Evolutionary conservation across 2,888 invertebrate genomes (phyloP), one percentile per base, ranked within the genome.

Genomic region (Drosophila macrospina): DNA sequence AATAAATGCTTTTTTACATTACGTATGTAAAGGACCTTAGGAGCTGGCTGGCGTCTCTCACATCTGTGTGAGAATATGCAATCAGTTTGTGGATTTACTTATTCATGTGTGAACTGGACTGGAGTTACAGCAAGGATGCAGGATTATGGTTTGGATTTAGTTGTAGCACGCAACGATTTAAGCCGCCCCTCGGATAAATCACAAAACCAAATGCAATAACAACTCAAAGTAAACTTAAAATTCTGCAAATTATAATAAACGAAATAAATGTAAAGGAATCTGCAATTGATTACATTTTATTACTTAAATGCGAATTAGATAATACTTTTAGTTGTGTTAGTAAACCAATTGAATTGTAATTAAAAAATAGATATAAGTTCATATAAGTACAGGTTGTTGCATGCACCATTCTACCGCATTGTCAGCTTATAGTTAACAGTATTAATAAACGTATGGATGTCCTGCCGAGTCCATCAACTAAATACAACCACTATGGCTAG

Each of bases 21-120:
- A 69, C 85, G 62, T 63, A 83, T 75, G 83, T 60, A 83, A 69
- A 57, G 32, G n/a, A 24, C 42, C 13, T 32, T 36, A 32, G 30
- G 4, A 34, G 30, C 10, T 8, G 8, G 26, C n/a, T n/a, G n/a
- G n/a, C n/a, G n/a, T n/a, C n/a, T 16, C 41, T 26, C 36, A 48
- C 52, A 52, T 16, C 42, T 47, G 20, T 57, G 57, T 50, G 11
- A 28, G 37, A n/a, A 51, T 42, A 13, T 68, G 54, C 42, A 45
- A 67, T 54, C 52, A 66, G 75, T 67, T 66, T 57, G 56, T 55
- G 48, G 32, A 59, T 47, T 83, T 74, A 82, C 36, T 71, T 78
- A 88, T 86, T 81, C 69, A 70, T 85, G 59, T 56, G 61, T 52
- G 36, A 54, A 69, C 45, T 63, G 39, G 56, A 42, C 55, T n/a